Evolutionary conservation across 1,140 invertebrate species (phyloP), one percentile per base, ranked within the genome.

Genomic region (Euglossa dilemma): DNA sequence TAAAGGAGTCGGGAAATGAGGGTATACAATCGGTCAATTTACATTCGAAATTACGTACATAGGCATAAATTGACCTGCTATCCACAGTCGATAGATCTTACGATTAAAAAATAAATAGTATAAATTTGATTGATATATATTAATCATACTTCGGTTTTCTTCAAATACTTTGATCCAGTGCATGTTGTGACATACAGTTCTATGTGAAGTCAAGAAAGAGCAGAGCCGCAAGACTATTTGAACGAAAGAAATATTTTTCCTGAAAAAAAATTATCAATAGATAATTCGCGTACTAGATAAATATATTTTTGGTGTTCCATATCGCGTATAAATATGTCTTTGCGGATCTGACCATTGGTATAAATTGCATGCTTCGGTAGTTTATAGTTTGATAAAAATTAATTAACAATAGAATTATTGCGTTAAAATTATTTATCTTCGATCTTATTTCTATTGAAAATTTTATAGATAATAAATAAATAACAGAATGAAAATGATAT

Each of bases 71-170:
- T 45, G 56, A 56, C 25, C 54, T 75, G 45, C 16, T 28, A 50
- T 66, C 6, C 36, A 20, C 43, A 45, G 50, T 78, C 25, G 20
- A 66, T 63, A 63, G 0, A 0, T 83, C 70, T 72, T 43, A 57
- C 18, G 28, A 61, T 71, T 84, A 73, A 6, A 59, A 80, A 79
- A 54, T 64, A 77, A 81, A 57, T 61, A 54, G 43, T 73, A 79
- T 76, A 54, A 18, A 71, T 63, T 86, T n/a, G 63, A 71, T 70
- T 64, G 23, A 84, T 61, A 71, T 50, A n/a, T 36, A 64, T 25
- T 28, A 74, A 61, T 77, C 67, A 54, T 79, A 66, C 54, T 64
- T 80, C 61, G 36, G 20, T 56, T 88, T 85, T 84, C 85, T 85
- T 78, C 81, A 85, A 64, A 61, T 75, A 77, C 64, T 66, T 85